Evolutionary conservation across 2,797 vertebrate species (phyloP).

Genomic region (Phrynocephalus forsythii): DNA sequence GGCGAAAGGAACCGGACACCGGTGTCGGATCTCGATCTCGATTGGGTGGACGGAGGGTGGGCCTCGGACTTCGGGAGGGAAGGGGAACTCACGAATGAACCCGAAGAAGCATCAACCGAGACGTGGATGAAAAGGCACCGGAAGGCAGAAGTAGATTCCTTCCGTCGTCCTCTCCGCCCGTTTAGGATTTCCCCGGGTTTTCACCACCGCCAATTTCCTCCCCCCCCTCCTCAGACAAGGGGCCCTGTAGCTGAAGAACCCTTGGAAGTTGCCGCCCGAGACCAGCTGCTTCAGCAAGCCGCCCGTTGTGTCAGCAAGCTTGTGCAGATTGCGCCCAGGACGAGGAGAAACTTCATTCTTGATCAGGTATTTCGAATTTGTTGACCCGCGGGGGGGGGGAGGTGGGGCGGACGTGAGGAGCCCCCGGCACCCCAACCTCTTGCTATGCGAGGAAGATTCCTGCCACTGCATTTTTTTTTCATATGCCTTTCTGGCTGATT

Average conservation of each 20-base stretch:
- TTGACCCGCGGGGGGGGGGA: background rate
- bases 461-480: too few species aligned
- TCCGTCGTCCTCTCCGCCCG: background rate
- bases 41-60: background rate
- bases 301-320: constrained; percentile 89
- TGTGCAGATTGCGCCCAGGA: constrained; percentile 85
- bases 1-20: background rate
- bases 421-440: too few species aligned
- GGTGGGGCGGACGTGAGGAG: too few species aligned
- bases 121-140: too few species aligned
- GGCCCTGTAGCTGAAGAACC: constrained; percentile 66
- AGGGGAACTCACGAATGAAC: too few species aligned
- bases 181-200: background rate
- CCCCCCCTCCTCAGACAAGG: constrained; percentile 60
- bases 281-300: constrained; percentile 84
- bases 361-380: constrained; percentile 79
- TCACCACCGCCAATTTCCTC: background rate
- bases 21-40: background rate
- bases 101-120: too few species aligned
- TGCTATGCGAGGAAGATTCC: too few species aligned
- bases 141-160: background rate
- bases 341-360: constrained; percentile 89
- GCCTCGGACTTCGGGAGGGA: background rate
- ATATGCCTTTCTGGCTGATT: too few species aligned
- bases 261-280: constrained; percentile 75